Evolutionary conservation across 2,888 invertebrate genomes (phyloP), one percentile per base, ranked within the genome.

Genomic region (Phaonia tiefii): DNA sequence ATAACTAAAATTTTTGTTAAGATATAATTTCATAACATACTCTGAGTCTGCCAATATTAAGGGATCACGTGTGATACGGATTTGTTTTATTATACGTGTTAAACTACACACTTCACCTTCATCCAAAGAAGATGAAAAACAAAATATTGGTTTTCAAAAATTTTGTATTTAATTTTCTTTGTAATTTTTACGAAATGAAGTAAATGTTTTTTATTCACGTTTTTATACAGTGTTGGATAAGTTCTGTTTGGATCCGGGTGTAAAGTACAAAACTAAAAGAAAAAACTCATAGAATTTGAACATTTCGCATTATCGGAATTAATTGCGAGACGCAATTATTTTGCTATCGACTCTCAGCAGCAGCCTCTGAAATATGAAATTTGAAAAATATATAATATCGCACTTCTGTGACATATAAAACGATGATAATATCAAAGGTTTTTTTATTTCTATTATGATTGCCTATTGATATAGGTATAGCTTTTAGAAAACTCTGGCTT

Each of bases 281-380:
- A n/a, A 58, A 58, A 58, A 58, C 54, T 46, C 15, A 46, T 15
- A 54, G 54, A 54, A 54, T 54, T 54, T 22, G 54, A 54, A 54
- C 20, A 54, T 54, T 54, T 20, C 54, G 54, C 20, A 54, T 22
- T 20, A 54, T 54, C 54, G 54, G 54, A 54, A 54, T 54, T 54
- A 54, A 22, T 54, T 54, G 46, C 46, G 46, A 46, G 13, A 46
- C 46, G 54, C 54, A 58, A 31, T 58, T 58, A 58, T 58, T 58
- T 58, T 15, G 26, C 58, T 58, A 58, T 58, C 58, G 58, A 58
- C 58, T 58, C 58, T 58, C 58, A 58, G 58, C 58, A 58, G 26
- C 58, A 58, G 58, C 31, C 58, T 31, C 58, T n/a, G n/a, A n/a
- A n/a, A n/a, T n/a, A n/a, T n/a, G n/a, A n/a, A n/a, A n/a, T n/a